Conservation (phyloP, 2,113 vertebrate genomes). For the Leptobrachium ailaonicum region DNA sequence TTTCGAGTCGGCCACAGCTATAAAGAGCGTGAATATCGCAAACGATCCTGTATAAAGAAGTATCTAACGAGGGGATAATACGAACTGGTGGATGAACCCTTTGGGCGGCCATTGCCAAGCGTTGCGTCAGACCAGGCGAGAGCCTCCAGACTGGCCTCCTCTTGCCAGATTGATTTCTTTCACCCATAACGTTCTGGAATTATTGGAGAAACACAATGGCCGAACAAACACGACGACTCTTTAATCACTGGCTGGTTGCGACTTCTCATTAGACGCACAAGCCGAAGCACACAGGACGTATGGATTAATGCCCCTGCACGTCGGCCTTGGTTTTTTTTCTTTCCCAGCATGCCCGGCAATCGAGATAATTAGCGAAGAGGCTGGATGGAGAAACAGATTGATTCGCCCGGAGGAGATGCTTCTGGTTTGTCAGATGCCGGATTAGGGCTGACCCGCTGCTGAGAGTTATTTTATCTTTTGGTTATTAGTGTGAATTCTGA, state of each 20-base stretch:
- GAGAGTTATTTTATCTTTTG: conserved; percentile 20
- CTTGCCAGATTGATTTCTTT: not conserved
- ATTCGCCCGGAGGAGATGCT: conserved; percentile 10
- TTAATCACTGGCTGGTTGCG: not conserved
- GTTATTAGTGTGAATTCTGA: conserved; percentile 44
- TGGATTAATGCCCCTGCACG: conserved; percentile 12
- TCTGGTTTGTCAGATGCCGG: conserved; percentile 16
- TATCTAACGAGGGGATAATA: too few relatives aligned
- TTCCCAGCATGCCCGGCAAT: conserved; percentile 7
- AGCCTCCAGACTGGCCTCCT: too few relatives aligned
- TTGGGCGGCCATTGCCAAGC: too few relatives aligned
- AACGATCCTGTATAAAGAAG: too few relatives aligned
- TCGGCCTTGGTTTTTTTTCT: not conserved
- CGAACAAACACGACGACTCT: not conserved
- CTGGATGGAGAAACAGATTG: conserved; percentile 18
- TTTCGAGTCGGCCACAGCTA: too few relatives aligned
- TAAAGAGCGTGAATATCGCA: too few relatives aligned
- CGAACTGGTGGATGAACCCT: too few relatives aligned
- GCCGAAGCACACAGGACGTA: not conserved
- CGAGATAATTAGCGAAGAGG: conserved; percentile 35
- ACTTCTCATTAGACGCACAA: conserved; percentile 19
- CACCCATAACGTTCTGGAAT: not conserved
- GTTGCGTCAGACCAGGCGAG: too few relatives aligned
- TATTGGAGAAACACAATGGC: not conserved
- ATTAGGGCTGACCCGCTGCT: conserved; percentile 16